Conservation (phyloP, 2,113 vertebrate species). For the Danio rerio region GRCz12tu NC_133191.1:53996001-53996500, state of each 20-base stretch:
- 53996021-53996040: constrained; percentile 72
- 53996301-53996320: too few relatives aligned
- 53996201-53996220: constrained; percentile 72
- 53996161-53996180: constrained; percentile 62
- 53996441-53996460: too few relatives aligned
- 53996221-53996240: constrained; percentile 65
- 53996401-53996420: too few relatives aligned
- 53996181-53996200: constrained; percentile 74
- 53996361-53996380: too few relatives aligned
- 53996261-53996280: too few relatives aligned
- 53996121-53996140: constrained; percentile 45
- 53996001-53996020: constrained; percentile 47
- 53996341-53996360: too few relatives aligned
- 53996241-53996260: neutral
- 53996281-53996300: too few relatives aligned
- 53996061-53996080: constrained; percentile 72
- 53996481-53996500: too few relatives aligned
- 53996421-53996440: too few relatives aligned
- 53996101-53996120: constrained; percentile 43
- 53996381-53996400: too few relatives aligned
- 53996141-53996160: neutral
- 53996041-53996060: constrained; percentile 73
- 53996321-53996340: too few relatives aligned
- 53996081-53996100: constrained; percentile 66
- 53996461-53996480: too few relatives aligned